Conservation (phyloP, 2,888 invertebrate genomes). For the Ormyrus pomaceus region DNA sequence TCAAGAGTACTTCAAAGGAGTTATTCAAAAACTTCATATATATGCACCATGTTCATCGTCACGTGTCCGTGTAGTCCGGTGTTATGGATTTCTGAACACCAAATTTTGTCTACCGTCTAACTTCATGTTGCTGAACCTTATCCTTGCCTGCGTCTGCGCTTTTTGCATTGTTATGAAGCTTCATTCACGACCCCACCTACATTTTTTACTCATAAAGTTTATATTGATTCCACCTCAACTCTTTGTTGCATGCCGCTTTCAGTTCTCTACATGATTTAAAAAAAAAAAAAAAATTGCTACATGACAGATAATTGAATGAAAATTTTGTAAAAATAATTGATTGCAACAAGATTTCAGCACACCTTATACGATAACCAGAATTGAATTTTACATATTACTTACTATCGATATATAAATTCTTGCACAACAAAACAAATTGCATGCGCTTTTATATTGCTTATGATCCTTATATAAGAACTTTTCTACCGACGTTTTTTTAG, state of each 20-base stretch:
- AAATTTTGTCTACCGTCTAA: constrained; percentile 55
- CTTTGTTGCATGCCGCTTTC: constrained; percentile 37
- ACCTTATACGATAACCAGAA: constrained; percentile 6
- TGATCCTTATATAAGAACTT: constrained; percentile 41
- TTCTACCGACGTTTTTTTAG: constrained; percentile 22
- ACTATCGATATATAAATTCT: constrained; percentile 25
- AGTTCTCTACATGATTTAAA: neutral
- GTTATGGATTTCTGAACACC: constrained; percentile 76
- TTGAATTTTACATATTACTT: constrained; percentile 9
- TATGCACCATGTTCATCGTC: constrained; percentile 51
- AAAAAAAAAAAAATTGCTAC: too few species aligned
- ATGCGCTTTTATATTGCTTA: constrained; percentile 51
- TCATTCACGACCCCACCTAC: constrained; percentile 16
- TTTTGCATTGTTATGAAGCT: constrained; percentile 51
- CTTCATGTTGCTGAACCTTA: constrained; percentile 51
- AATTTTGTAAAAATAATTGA: constrained; percentile 55
- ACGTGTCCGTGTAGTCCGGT: constrained; percentile 66
- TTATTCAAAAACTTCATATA: constrained; percentile 7
- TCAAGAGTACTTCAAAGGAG: constrained; percentile 3
- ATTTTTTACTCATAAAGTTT: too few species aligned
- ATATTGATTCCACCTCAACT: too few species aligned
- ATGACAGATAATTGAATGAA: constrained; percentile 33
- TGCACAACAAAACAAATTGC: constrained; percentile 42
- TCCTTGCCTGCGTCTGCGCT: constrained; percentile 54
- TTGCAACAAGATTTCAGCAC: constrained; percentile 43